A percentile compares a stretch with the other conserved stretches of the same genome.
phyloP scores from a whole-genome alignment of 2,797 vertebrate species.

The Anguilla megastoma region DNA sequence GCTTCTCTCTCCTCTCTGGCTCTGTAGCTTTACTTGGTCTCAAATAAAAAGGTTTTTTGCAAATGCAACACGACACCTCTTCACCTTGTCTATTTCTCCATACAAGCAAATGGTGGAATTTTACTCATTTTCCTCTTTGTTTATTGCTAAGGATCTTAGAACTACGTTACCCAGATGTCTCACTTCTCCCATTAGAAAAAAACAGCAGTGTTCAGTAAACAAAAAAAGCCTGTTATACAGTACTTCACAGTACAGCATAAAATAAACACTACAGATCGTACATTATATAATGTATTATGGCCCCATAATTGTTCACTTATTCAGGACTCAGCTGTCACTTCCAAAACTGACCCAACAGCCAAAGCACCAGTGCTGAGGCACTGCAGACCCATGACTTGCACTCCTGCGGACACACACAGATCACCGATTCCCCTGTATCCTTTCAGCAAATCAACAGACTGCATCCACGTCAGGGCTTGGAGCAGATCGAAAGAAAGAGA shows the following conservation, averaged over 20 bases:
- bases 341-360: background rate
- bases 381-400: background rate
- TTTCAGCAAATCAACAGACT: background rate
- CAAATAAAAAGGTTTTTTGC: background rate
- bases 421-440: background rate
- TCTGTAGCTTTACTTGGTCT: too few relatives aligned
- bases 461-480: background rate
- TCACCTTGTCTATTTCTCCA: background rate
- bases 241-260: background rate
- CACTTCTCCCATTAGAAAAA: background rate
- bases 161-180: background rate
- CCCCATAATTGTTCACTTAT: conserved; percentile 50
- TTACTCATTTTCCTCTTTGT: background rate
- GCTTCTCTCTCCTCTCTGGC: background rate
- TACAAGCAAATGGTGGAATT: background rate
- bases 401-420: background rate
- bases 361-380: background rate
- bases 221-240: background rate
- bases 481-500: background rate
- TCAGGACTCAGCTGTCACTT: conserved; percentile 52
- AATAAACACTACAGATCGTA: background rate
- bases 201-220: background rate
- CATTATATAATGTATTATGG: background rate
- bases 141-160: background rate
- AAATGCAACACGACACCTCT: background rate